phyloP scores from a whole-genome alignment of 2,113 vertebrate genomes.

The Prinia subflava region DNA sequence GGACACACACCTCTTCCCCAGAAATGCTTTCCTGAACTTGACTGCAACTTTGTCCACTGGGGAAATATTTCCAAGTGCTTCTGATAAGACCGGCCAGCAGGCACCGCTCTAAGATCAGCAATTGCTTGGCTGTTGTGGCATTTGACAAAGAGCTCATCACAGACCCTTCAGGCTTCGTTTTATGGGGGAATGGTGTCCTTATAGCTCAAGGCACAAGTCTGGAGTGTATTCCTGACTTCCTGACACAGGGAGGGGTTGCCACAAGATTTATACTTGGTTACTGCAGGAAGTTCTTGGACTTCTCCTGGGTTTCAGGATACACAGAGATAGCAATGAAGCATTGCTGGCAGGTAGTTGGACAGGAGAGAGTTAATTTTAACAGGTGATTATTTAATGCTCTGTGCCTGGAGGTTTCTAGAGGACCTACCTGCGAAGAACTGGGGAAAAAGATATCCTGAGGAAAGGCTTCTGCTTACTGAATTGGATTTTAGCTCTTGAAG shows the following conservation, averaged over 20 bases:
- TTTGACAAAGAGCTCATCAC: background rate
- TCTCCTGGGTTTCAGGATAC: background rate
- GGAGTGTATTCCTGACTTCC: background rate
- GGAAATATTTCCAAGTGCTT: background rate
- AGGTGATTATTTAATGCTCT: background rate
- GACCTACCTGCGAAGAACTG: background rate
- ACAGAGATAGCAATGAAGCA: background rate
- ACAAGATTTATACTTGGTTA: background rate
- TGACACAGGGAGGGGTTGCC: background rate
- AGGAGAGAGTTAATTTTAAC: background rate
- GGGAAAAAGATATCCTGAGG: background rate
- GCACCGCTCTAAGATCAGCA: slow-evolving; percentile 20
- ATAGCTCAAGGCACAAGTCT: background rate
- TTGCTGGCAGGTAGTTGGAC: background rate
- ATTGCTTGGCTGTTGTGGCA: background rate
- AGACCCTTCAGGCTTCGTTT: background rate
- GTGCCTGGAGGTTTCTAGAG: background rate
- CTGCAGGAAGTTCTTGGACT: background rate
- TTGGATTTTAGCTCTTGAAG: background rate
- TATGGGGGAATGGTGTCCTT: background rate
- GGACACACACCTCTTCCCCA: background rate
- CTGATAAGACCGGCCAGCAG: background rate
- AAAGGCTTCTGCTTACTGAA: background rate
- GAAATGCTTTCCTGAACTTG: background rate
- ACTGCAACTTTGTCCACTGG: background rate